Evolutionary conservation across 2,888 invertebrate genomes (phyloP).

Genomic region (Baccha elongata): DNA sequence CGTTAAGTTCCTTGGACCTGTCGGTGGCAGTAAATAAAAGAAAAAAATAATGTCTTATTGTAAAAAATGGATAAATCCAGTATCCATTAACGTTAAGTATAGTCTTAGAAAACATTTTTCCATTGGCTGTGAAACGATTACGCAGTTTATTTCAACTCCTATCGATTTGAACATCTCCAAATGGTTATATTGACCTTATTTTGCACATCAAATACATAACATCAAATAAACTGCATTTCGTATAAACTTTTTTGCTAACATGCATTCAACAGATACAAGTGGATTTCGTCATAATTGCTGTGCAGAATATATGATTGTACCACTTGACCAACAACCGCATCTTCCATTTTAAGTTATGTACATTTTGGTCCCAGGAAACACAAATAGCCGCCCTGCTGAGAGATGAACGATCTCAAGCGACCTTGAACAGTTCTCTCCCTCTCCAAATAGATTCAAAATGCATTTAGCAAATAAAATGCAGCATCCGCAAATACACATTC

Average conservation of each 20-base stretch:
- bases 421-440: slow-evolving; percentile 43
- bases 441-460: neutral
- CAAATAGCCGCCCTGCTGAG: slow-evolving; percentile 29
- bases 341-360: neutral
- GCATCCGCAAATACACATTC: slow-evolving; percentile 30
- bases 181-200: slow-evolving; percentile 49
- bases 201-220: neutral
- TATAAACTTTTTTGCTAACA: slow-evolving; percentile 25
- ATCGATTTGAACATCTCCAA: slow-evolving; percentile 30
- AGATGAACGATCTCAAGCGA: slow-evolving; percentile 61
- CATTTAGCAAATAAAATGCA: slow-evolving; percentile 21
- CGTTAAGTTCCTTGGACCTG: too few relatives aligned
- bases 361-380: slow-evolving; percentile 53
- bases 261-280: slow-evolving; percentile 49
- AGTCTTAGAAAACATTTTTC: too few relatives aligned
- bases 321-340: slow-evolving; percentile 45
- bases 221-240: slow-evolving; percentile 46
- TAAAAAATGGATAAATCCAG: too few relatives aligned
- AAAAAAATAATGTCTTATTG: too few relatives aligned
- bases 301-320: slow-evolving; percentile 22
- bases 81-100: too few relatives aligned
- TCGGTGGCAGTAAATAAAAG: too few relatives aligned
- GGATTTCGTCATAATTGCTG: slow-evolving; percentile 34
- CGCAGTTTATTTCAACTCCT: neutral
- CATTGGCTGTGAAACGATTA: too few relatives aligned